Conservation (phyloP, 2,888 invertebrate species). For the Idaea biselata region DNA sequence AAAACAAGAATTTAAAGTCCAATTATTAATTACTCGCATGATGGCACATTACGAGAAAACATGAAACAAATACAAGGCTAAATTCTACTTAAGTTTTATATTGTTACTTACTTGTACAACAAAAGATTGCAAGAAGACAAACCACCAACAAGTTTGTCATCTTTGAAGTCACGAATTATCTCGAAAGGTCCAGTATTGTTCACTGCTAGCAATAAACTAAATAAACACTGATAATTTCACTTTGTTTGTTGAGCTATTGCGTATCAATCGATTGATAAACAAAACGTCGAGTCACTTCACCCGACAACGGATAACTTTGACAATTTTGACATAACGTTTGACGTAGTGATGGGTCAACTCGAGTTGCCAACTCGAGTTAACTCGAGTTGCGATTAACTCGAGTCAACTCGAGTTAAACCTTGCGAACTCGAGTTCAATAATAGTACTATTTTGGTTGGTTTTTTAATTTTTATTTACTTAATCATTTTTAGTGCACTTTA, state of each 20-base stretch:
- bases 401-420: too few relatives aligned
- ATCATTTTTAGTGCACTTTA: too few relatives aligned
- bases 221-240: conserved; percentile 63
- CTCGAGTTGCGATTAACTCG: too few relatives aligned
- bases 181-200: conserved; percentile 43
- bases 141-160: conserved; percentile 71
- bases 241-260: conserved; percentile 58
- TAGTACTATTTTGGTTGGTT: too few relatives aligned
- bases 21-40: not conserved
- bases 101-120: conserved; percentile 62
- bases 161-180: conserved; percentile 41
- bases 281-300: conserved; percentile 55
- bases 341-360: not conserved
- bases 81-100: conserved; percentile 11
- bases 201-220: conserved; percentile 46
- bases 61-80: conserved; percentile 34
- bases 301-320: not conserved
- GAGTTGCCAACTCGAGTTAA: too few relatives aligned
- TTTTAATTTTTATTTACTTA: too few relatives aligned
- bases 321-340: too few relatives aligned
- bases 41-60: conserved; percentile 27
- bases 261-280: conserved; percentile 61
- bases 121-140: conserved; percentile 67
- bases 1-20: not conserved
- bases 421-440: too few relatives aligned